Evolutionary conservation across 30 jellyfish, hydroid and myxozoan species (phyloP), one percentile per base, ranked within the genome.

Genomic region (Hydractinia symbiolongicarpus): DNA sequence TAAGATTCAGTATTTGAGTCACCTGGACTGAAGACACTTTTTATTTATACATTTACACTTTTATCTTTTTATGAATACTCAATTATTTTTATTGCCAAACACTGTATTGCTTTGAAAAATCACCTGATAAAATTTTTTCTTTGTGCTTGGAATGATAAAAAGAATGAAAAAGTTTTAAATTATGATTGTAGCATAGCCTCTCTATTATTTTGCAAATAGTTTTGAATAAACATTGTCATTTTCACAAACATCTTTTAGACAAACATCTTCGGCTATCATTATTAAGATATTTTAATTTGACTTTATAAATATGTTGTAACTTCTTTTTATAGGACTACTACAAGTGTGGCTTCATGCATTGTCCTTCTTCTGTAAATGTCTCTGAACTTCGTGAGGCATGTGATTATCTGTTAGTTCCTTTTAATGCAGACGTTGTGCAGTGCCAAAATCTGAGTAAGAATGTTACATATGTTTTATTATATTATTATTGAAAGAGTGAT

Each of bases 351-450:
- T 67, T 86, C 20, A 90, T 90, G 95, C 82, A 86, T 15, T 90
- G 97, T 83, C 90, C 96, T 7, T 90, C 97, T 81, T 73, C 87
- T 54, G 95, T 90, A 61, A 72, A 83, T 49, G 77, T 85, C 16
- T 93, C 95, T 4, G 97, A 90, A 73, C 79, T 90, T 50, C 56
- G 97, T 69, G 97, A 90, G 64, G 97, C 95, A 7, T 90, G 97
- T 77, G 97, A 90, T 72, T 90, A 90, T 73, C 81, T 90, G 79
- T 87, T 90, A 67, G 89, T 90, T 19, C 97, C 97, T 20, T 90
- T 90, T 80, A 84, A 83, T 81, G 90, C 95, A 0, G 66, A 81
- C 54, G 62, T 86, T 56, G 84, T 90, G 77, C 81, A 81, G 66
- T 85, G 95, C 84, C 95, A 85, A 58, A 90, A 90, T 67, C 75